Conservation (phyloP, 2,888 invertebrate genomes). For the Agriotes lineatus region DNA sequence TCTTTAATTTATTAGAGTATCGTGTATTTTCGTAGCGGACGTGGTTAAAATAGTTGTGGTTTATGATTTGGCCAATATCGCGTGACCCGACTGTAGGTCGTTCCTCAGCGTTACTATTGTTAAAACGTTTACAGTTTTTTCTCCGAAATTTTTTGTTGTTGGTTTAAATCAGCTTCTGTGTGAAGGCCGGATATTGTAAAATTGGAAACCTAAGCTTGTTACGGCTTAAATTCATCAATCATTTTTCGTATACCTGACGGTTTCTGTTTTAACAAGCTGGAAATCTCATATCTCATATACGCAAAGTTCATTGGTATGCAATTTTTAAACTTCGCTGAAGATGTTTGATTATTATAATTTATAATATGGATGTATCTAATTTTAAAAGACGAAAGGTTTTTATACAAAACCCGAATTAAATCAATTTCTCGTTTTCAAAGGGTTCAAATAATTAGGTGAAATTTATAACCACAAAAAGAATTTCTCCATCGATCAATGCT, state of each 20-base stretch:
- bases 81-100: conserved; percentile 26
- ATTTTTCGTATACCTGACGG: conserved; percentile 52
- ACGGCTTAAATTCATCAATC: conserved; percentile 50
- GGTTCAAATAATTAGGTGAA: conserved; percentile 13
- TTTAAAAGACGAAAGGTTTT: no score
- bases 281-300: neutral
- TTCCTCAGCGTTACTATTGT: conserved; percentile 34
- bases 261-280: conserved; percentile 28
- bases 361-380: no score
- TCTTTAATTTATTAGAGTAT: neutral
- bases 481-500: conserved; percentile 37
- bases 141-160: conserved; percentile 30
- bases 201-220: conserved; percentile 50
- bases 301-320: no score
- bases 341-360: no score
- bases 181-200: conserved; percentile 53
- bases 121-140: conserved; percentile 36
- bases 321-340: no score
- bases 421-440: neutral
- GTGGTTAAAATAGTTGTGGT: conserved; percentile 40
- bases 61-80: conserved; percentile 30
- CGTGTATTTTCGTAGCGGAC: conserved; percentile 22
- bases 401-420: no score
- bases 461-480: conserved; percentile 32
- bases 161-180: conserved; percentile 40